Conservation (phyloP, 2,888 invertebrate genomes). For the Leuctra nigra region DNA sequence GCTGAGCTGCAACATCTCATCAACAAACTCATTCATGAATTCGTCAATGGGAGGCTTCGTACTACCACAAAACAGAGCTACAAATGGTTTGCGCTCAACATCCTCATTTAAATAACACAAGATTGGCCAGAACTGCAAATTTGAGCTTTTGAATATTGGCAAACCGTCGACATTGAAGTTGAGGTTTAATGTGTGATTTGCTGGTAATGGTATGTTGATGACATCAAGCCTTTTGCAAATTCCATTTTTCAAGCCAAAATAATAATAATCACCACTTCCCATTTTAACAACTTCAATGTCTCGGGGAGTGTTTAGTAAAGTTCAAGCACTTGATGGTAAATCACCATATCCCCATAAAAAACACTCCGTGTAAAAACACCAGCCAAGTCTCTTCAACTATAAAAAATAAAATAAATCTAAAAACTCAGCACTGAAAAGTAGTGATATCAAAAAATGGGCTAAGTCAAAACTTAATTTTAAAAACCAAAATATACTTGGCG, state of each 20-base stretch:
- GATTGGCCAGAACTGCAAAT: conserved; percentile 24
- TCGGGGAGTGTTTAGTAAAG: conserved; percentile 13
- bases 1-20: conserved; percentile 25
- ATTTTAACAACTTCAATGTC: conserved; percentile 11
- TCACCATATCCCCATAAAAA: too few relatives aligned
- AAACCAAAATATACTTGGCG: too few relatives aligned
- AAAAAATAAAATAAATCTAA: too few relatives aligned
- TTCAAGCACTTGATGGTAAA: conserved; percentile 16
- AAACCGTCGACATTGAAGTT: conserved; percentile 25
- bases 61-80: conserved; percentile 30
- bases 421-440: too few relatives aligned
- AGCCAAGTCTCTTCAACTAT: too few relatives aligned
- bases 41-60: conserved; percentile 28
- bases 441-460: too few relatives aligned
- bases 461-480: too few relatives aligned
- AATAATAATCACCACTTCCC: conserved; percentile 23
- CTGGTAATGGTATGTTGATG: not conserved
- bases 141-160: conserved; percentile 23
- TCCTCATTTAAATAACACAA: conserved; percentile 26
- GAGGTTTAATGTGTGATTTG: conserved; percentile 1
- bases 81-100: conserved; percentile 29
- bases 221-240: not conserved
- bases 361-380: too few relatives aligned
- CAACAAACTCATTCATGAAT: conserved; percentile 29
- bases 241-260: conserved; percentile 17